phyloP scores from a whole-genome alignment of 2,888 invertebrate genomes.

The Hydrotaea cyrtoneurina region DNA sequence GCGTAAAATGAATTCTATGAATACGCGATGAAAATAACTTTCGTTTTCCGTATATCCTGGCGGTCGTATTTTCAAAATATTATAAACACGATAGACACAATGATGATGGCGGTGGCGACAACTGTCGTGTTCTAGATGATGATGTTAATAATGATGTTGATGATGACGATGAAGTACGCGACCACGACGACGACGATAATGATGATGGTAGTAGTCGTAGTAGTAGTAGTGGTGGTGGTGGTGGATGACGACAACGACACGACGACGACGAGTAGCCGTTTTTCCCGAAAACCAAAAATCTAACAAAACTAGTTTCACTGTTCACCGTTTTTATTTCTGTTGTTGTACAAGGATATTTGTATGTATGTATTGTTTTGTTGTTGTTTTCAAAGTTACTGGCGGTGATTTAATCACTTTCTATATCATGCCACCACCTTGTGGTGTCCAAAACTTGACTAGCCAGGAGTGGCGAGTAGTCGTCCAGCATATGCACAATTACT shows the following conservation, averaged over 20 bases:
- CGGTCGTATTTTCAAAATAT: constrained; percentile 44
- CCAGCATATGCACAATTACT: not conserved
- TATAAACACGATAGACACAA: constrained; percentile 39
- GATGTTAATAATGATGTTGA: constrained; percentile 36
- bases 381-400: constrained; percentile 52
- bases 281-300: not conserved
- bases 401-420: constrained; percentile 71
- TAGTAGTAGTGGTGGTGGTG: constrained; percentile 12
- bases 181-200: too few relatives aligned
- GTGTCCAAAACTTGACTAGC: constrained; percentile 2
- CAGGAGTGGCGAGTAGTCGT: not conserved
- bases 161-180: not conserved
- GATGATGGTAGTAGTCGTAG: constrained; percentile 4
- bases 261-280: not conserved
- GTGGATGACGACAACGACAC: not conserved
- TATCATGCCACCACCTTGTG: constrained; percentile 23
- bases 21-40: constrained; percentile 57
- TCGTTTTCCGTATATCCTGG: constrained; percentile 68
- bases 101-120: constrained; percentile 15
- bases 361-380: not conserved
- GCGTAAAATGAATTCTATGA: not conserved
- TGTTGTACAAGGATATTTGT: not conserved
- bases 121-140: constrained; percentile 45
- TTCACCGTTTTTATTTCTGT: constrained; percentile 4
- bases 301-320: constrained; percentile 2